A percentile compares a stretch with the other conserved stretches of the same genome.
Evolutionary conservation across 2,113 vertebrate species (phyloP).

Genomic region (Xiphophorus hellerii): DNA sequence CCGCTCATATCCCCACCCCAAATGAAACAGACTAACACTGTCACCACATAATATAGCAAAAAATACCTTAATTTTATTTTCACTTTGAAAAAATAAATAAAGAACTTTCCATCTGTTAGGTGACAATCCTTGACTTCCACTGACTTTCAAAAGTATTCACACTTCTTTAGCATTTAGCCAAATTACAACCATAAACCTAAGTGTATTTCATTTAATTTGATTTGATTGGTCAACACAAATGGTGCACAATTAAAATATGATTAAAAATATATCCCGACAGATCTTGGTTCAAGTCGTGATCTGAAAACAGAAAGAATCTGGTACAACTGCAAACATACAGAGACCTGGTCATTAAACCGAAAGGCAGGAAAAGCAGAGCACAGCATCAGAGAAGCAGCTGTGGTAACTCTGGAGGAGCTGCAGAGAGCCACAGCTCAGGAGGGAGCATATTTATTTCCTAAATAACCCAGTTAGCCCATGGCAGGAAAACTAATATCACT

Average conservation of each 20-base stretch:
- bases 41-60: constrained; percentile 22
- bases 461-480: not conserved
- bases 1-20: not conserved
- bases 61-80: no score
- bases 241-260: not conserved
- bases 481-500: not conserved
- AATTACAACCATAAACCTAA: not conserved
- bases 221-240: not conserved
- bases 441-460: not conserved
- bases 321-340: no score
- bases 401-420: no score
- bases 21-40: constrained; percentile 46
- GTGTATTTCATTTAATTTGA: not conserved
- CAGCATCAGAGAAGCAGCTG: no score
- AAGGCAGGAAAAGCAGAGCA: no score
- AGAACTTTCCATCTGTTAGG: no score
- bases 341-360: no score
- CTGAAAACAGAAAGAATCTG: no score
- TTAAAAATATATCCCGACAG: no score
- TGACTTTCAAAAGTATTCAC: not conserved
- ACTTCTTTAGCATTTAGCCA: not conserved
- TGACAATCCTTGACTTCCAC: not conserved
- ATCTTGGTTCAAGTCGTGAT: no score
- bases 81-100: no score
- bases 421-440: no score